These are phyloP conservation scores for Aphidius gifuensis DNA, from an alignment of 1,140 invertebrate species.

Conservation along the genomic window DNA sequence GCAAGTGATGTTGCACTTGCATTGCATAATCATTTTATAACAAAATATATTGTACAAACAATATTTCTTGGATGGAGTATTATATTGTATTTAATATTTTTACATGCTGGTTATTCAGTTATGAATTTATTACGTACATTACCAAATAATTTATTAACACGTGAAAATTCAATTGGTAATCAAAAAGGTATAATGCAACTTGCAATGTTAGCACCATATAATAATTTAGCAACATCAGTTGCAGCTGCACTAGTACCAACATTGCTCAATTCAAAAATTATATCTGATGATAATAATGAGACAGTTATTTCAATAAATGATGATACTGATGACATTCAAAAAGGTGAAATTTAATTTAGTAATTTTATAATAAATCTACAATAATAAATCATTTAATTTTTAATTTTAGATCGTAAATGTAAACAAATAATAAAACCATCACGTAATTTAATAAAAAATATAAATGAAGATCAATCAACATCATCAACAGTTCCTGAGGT, in stretches of 20 bases:
- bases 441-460: no score
- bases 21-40: slow-evolving; percentile 56
- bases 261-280: slow-evolving; percentile 55
- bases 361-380: no score
- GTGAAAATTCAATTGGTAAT: slow-evolving; percentile 49
- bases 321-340: slow-evolving; percentile 17
- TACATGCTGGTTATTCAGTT: slow-evolving; percentile 58
- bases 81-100: slow-evolving; percentile 57
- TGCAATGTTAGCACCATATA: slow-evolving; percentile 59
- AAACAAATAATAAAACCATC: no score
- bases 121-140: slow-evolving; percentile 52
- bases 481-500: slow-evolving; percentile 47
- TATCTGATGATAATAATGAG: slow-evolving; percentile 47
- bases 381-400: no score
- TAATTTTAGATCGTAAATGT: no score
- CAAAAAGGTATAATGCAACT: slow-evolving; percentile 62
- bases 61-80: slow-evolving; percentile 61
- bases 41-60: slow-evolving; percentile 57
- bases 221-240: slow-evolving; percentile 60
- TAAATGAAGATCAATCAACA: slow-evolving; percentile 5
- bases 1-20: slow-evolving; percentile 55
- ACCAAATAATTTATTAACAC: slow-evolving; percentile 50
- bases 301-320: slow-evolving; percentile 31
- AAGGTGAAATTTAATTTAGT: slow-evolving; percentile 16
- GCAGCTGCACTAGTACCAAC: slow-evolving; percentile 59